Evolutionary conservation across 2,888 invertebrate species (phyloP).

Genomic region (Pyrochroa serraticornis): DNA sequence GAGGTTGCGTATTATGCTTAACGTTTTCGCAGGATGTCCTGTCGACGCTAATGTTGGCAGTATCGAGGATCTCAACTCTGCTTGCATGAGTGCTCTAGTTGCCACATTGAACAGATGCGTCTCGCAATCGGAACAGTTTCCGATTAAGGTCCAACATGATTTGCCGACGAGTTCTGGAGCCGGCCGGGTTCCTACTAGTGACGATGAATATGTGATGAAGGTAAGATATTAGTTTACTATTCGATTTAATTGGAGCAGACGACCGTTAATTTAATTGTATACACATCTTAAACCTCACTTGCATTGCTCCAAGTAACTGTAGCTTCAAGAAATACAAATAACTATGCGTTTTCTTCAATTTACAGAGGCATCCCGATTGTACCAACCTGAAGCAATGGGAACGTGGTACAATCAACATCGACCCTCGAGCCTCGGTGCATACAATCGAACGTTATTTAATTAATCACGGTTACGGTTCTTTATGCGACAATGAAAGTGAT

Average conservation of each 20-base stretch:
- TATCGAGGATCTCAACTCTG: slow-evolving; percentile 59
- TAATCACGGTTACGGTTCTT: slow-evolving; percentile 88
- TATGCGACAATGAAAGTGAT: slow-evolving; percentile 81
- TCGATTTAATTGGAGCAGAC: too few species aligned
- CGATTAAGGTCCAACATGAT: slow-evolving; percentile 96
- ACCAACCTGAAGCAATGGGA: slow-evolving; percentile 96
- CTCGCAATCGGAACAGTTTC: slow-evolving; percentile 97
- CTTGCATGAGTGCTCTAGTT: slow-evolving; percentile 82
- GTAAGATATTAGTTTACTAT: too few species aligned
- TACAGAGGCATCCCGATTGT: slow-evolving; percentile 96
- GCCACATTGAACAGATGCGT: slow-evolving; percentile 93
- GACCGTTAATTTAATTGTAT: too few species aligned
- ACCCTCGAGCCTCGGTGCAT: slow-evolving; percentile 97
- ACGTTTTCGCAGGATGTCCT: slow-evolving; percentile 88
- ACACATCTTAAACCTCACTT: too few species aligned
- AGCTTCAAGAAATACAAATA: too few species aligned
- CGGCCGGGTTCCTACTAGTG: slow-evolving; percentile 82
- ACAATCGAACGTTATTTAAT: slow-evolving; percentile 97
- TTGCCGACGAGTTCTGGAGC: slow-evolving; percentile 80
- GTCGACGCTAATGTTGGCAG: slow-evolving; percentile 50
- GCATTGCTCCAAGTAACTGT: too few species aligned
- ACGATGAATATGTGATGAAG: slow-evolving; percentile 86
- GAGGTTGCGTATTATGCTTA: slow-evolving; percentile 85
- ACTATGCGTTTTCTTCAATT: too few species aligned
- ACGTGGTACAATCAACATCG: slow-evolving; percentile 97